Base-by-base conservation (phyloP, 2,113 vertebrate species). In the Scomber japonicus region DNA sequence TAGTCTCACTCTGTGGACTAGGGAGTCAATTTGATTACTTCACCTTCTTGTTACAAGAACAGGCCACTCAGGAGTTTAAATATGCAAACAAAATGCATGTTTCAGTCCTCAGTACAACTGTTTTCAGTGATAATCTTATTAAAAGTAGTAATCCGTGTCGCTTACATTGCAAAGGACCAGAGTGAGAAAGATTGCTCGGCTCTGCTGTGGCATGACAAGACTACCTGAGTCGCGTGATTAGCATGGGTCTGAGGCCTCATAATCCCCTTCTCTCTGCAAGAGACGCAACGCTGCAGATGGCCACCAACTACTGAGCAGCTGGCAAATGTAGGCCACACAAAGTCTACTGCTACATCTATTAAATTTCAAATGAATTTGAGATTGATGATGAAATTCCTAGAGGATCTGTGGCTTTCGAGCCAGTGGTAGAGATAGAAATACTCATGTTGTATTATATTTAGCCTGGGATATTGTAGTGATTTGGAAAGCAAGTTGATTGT, bases 251-350 rank as follows among this genome's bases (percentile, higher is more conserved):
- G 68, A 85, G 63, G 82, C 65, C 24, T 71, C 13, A 14, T 93
- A 91, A 92, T 93, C 92, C 70, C 24, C 54, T 76, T 75, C 83
- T 75, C 46, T 48, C 57, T 80, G 79, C 65, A 55, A 64, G 66
- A 46, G 13, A 12, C 55, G 59, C 49, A 57, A 30, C 2, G 17
- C 24, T 44, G 14, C 81, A 80, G 80, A 88, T 84, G 81, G 81
- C 49, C 53, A 45, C 44, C 70, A n/a, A 59, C 27, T 15, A 31
- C 12, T 24, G 57, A 56, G 54, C 59, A 71, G 70, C 83, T 85
- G 80, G 86, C 76, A 67, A 83, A 86, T 88, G 74, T 89, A 90
- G 80, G 86, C 72, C 65, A 75, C 46, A 15, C 24, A 55, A 13
- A 50, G n/a, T 60, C 12, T 30, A 16, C 7, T 19, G 30, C 15